Evolutionary conservation across 2,113 vertebrate genomes (phyloP).

Genomic region (Electrona antarctica): DNA sequence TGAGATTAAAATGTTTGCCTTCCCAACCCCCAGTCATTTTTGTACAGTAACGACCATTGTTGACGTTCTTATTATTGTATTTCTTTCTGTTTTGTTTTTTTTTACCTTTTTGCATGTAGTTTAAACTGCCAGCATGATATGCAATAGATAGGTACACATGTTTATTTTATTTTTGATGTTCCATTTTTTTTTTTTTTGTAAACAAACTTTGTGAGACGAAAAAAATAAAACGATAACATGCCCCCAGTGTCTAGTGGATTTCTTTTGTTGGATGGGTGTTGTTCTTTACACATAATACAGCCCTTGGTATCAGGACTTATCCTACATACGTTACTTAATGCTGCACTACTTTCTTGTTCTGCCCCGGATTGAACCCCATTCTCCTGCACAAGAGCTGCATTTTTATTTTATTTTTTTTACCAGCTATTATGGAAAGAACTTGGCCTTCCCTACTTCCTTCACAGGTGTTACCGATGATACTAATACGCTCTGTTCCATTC

Average conservation of each 20-base stretch:
- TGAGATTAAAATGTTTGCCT: slow-evolving; percentile 19
- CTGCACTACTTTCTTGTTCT: no score
- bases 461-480: no score
- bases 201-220: slow-evolving; percentile 72
- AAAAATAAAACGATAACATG: slow-evolving; percentile 56
- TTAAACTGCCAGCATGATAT: slow-evolving; percentile 78
- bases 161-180: slow-evolving; percentile 73
- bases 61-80: slow-evolving; percentile 63
- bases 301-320: no score
- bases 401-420: no score
- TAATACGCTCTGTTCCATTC: no score
- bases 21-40: slow-evolving; percentile 44
- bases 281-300: background rate
- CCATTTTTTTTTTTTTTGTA: slow-evolving; percentile 66
- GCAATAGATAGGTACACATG: slow-evolving; percentile 75
- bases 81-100: background rate
- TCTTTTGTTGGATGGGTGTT: slow-evolving; percentile 2
- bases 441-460: no score
- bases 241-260: slow-evolving; percentile 18
- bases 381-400: no score
- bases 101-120: slow-evolving; percentile 75
- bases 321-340: no score
- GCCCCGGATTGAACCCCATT: no score
- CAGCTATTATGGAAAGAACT: no score
- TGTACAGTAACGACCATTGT: slow-evolving; percentile 71